Evolutionary conservation across 1,140 invertebrate species (phyloP), one percentile per base, ranked within the genome.

Genomic region (Drosophila equinoxialis): DNA sequence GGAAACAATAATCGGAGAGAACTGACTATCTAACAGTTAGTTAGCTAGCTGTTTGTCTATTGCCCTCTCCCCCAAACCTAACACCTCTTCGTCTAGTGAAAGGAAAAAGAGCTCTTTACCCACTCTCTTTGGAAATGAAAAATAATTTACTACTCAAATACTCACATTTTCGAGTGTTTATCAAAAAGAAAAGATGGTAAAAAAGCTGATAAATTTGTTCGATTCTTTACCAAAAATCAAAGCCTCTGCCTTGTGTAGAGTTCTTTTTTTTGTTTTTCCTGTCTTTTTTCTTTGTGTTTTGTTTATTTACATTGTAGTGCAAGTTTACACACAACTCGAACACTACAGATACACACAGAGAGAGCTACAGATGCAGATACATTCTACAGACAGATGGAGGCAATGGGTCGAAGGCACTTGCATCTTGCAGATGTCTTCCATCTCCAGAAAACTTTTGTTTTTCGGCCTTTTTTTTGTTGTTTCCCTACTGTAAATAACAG

Each of bases 221-320:
- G 57, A 51, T 74, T 65, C 63, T 64, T 55, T 67, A 14, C 51
- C 58, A 10, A 58, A 30, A 75, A 75, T 75, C 73, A 75, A 66
- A 68, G 72, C 72, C 73, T 68, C 14, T 51, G 48, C 60, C 68
- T 41, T 60, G 8, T 76, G 35, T 71, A 6, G 6, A 6, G 30
- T 41, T 41, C 39, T 70, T 75, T 81, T 41, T 79, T 58, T 81
- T 82, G 45, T 65, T 75, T 69, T 85, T 74, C 71, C 82, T 82
- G 79, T 64, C 84, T 77, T 82, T 77, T 26, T 26, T 26, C 20
- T 26, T 26, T 26, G 26, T 26, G 26, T 26, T 26, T 87, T 87
- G 83, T 87, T 87, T 87, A 89, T 87, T 87, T 87, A 87, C 84
- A 89, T 87, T 89, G 84, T 65, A 77, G 80, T 89, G 65, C 65